Evolutionary conservation across 2,888 invertebrate genomes (phyloP).

Genomic region (Phorcus lineatus): DNA sequence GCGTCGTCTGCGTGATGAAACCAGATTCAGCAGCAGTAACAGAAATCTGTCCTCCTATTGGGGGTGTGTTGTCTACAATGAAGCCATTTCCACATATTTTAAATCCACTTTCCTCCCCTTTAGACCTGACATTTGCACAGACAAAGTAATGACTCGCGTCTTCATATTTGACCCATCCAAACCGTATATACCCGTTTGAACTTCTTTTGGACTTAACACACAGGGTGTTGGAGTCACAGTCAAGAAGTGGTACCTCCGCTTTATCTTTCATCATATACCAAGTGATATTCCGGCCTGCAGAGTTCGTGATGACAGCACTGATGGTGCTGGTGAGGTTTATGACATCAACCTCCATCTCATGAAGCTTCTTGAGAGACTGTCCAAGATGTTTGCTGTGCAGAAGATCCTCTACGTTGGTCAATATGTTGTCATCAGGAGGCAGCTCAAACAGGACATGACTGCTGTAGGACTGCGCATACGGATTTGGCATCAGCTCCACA

Average conservation of each 20-base stretch:
- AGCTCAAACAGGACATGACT: neutral
- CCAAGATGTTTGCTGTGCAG: constrained; percentile 6
- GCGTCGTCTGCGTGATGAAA: neutral
- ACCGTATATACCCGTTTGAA: neutral
- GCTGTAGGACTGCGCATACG: neutral
- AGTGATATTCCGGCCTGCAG: neutral
- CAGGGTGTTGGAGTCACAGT: neutral
- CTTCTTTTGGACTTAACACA: neutral
- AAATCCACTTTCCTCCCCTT: neutral
- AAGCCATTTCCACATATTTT: constrained; percentile 7
- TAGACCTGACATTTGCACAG: neutral
- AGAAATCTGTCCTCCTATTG: neutral
- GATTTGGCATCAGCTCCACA: neutral
- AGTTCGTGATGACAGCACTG: neutral
- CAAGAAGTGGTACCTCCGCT: neutral
- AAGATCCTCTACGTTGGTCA: neutral
- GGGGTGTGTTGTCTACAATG: constrained; percentile 5
- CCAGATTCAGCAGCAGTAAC: neutral
- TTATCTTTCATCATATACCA: constrained; percentile 6
- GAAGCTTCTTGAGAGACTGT: neutral
- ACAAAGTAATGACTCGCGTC: neutral
- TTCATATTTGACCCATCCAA: neutral
- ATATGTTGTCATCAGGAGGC: neutral
- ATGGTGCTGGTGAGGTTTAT: neutral
- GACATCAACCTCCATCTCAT: neutral